phyloP scores from a whole-genome alignment of 2,113 vertebrate species.

The Gallinago paraguaiae region DNA sequence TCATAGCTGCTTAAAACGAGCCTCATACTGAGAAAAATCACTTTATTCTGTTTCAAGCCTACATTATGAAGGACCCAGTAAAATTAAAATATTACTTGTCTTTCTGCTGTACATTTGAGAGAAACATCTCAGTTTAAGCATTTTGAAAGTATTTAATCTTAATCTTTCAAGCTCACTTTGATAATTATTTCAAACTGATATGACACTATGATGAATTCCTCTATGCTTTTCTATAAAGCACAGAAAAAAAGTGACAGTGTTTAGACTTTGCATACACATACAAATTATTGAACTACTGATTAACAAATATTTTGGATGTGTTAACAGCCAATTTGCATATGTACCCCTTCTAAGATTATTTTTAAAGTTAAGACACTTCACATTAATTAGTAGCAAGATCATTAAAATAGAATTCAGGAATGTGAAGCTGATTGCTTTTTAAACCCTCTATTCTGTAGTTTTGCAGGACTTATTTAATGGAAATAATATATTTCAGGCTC shows the following conservation, averaged over 20 bases:
- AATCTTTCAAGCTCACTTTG: background rate
- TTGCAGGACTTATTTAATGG: background rate
- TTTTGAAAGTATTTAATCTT: constrained; percentile 7
- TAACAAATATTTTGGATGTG: background rate
- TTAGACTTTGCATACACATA: background rate
- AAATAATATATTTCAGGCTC: background rate
- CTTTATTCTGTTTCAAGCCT: background rate
- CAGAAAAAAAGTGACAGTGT: background rate
- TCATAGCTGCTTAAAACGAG: background rate
- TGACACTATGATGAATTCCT: constrained; percentile 25
- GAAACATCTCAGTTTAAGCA: background rate
- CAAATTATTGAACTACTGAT: background rate
- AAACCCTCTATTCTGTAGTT: background rate
- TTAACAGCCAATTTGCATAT: background rate
- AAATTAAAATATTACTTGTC: background rate
- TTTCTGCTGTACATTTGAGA: background rate
- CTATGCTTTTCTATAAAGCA: background rate
- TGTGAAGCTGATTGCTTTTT: background rate
- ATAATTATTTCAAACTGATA: background rate
- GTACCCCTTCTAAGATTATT: background rate
- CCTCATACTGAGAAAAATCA: background rate
- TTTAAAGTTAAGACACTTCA: background rate
- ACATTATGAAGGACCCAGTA: background rate
- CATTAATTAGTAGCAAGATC: background rate
- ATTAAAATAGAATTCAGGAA: background rate